Evolutionary conservation across 2,113 vertebrate species (phyloP).

Genomic region (Sminthopsis crassicaudata): DNA sequence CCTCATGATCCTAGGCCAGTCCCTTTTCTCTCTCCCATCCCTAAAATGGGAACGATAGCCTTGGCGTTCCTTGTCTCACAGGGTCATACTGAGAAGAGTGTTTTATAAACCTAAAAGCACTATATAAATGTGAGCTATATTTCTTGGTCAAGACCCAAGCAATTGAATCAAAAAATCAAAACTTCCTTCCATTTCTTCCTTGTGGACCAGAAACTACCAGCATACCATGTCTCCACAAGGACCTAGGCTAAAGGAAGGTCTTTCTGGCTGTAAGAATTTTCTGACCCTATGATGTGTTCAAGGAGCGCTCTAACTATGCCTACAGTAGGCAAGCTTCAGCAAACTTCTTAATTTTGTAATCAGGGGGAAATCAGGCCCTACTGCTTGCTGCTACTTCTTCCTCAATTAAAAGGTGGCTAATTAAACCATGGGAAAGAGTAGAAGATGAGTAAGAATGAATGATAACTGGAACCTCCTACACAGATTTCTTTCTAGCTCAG

Average conservation of each 20-base stretch:
- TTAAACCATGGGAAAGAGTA: background rate
- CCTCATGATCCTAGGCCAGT: too few relatives aligned
- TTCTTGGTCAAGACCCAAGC: background rate
- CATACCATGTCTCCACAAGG: background rate
- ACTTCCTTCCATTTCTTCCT: background rate
- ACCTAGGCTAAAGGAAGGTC: background rate
- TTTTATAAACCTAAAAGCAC: background rate
- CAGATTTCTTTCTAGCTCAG: conserved; percentile 29
- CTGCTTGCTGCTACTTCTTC: background rate
- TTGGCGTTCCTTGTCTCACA: background rate
- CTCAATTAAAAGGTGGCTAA: conserved; percentile 21
- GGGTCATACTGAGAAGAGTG: background rate
- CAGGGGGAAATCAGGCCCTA: background rate
- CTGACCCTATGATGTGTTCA: background rate
- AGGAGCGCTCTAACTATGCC: background rate
- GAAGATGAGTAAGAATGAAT: background rate
- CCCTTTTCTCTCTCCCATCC: background rate
- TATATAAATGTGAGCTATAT: background rate
- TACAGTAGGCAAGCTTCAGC: background rate
- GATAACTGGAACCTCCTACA: background rate
- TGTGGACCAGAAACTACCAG: background rate
- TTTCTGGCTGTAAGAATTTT: background rate
- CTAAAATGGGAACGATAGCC: background rate
- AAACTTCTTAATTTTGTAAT: conserved; percentile 39
- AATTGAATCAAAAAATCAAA: background rate